Conservation (phyloP, 2,113 vertebrate genomes). For the Vanacampus margaritifer region DNA sequence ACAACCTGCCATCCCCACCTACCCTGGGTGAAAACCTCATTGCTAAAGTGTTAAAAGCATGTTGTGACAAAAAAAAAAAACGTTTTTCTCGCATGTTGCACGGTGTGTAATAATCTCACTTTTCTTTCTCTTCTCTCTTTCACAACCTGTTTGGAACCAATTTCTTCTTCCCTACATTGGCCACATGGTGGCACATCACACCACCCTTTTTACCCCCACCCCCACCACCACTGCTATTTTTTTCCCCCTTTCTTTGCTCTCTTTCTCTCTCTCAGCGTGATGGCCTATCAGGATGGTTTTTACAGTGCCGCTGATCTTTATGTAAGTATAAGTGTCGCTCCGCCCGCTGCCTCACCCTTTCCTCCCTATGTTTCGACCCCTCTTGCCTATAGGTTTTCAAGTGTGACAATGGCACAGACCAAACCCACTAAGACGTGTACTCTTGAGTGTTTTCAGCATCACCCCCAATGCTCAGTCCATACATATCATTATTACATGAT, state of each 20-base stretch:
- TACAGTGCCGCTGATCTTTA: constrained; percentile 80
- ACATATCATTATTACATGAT: neutral
- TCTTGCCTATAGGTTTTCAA: constrained; percentile 59
- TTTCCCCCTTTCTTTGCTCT: constrained; percentile 16
- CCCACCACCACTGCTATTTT: constrained; percentile 36
- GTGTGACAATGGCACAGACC: constrained; percentile 58
- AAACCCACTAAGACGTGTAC: constrained; percentile 59
- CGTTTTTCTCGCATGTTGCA: constrained; percentile 75
- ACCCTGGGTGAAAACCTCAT: constrained; percentile 68
- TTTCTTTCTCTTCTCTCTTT: constrained; percentile 64
- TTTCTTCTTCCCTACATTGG: constrained; percentile 47
- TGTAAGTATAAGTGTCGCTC: constrained; percentile 72
- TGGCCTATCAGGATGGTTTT: constrained; percentile 83
- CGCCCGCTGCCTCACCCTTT: constrained; percentile 42
- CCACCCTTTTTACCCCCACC: constrained; percentile 40
- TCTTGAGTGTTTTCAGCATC: constrained; percentile 37
- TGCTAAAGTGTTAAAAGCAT: constrained; percentile 27
- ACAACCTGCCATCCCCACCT: constrained; percentile 86
- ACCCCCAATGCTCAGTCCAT: neutral
- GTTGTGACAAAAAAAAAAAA: constrained; percentile 71
- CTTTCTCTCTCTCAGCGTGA: constrained; percentile 68
- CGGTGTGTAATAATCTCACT: constrained; percentile 76
- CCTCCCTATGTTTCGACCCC: constrained; percentile 43
- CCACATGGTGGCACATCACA: constrained; percentile 74
- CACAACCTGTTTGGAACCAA: constrained; percentile 56